These are phyloP conservation scores for Dasypolia templi DNA, from an alignment of 2,888 invertebrate species.

Conservation along the genomic window DNA sequence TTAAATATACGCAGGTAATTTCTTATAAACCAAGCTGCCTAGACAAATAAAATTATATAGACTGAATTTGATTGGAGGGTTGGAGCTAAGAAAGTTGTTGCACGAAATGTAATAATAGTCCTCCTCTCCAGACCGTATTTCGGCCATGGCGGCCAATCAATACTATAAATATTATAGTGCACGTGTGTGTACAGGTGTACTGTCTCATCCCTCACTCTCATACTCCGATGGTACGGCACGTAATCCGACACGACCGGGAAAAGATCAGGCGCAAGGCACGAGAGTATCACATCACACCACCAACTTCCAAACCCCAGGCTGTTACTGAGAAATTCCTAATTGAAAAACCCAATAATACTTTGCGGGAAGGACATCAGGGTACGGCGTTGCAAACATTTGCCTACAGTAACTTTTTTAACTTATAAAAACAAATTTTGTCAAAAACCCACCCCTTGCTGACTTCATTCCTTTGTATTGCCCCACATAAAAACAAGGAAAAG, in stretches of 20 bases:
- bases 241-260: not conserved
- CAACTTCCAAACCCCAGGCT: not conserved
- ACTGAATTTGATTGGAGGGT: too few relatives aligned
- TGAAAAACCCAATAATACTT: not conserved
- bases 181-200: too few relatives aligned
- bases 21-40: too few relatives aligned
- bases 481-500: constrained; percentile 16
- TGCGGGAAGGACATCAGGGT: not conserved
- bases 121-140: too few relatives aligned
- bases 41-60: too few relatives aligned
- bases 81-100: too few relatives aligned
- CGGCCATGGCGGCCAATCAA: too few relatives aligned
- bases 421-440: not conserved
- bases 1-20: too few relatives aligned
- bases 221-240: not conserved
- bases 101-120: too few relatives aligned
- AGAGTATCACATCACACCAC: too few relatives aligned
- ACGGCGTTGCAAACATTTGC: not conserved
- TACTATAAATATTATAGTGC: too few relatives aligned
- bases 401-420: too few relatives aligned
- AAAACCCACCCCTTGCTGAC: not conserved
- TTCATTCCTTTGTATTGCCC: not conserved
- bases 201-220: not conserved
- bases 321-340: not conserved
- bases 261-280: not conserved